Base-by-base conservation (phyloP, 2,888 invertebrate species). In the Meteorus colon region DNA sequence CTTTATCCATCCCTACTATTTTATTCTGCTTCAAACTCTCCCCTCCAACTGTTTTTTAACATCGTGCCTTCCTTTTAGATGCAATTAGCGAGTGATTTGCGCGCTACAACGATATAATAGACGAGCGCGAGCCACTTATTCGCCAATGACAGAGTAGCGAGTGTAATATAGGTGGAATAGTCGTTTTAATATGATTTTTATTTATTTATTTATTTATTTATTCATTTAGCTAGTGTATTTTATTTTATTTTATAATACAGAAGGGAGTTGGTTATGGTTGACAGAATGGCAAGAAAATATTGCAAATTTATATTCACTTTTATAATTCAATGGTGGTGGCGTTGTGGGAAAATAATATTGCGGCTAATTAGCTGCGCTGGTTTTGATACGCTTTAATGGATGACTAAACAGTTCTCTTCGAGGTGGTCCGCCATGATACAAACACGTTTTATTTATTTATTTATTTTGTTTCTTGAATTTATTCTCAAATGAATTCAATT, bases 241-340 rank as follows among this genome's bases (percentile, higher is more conserved):
- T 79, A 82, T 77, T 45, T 45, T 45, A 45, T 14, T 45, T 45
- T 10, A 10, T 2, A 45, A 14, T 10, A n/a, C n/a, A 48, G 85
- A 85, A 82, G 85, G 85, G 85, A 86, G 83, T 85, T 84, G 81
- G 84, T 84, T 83, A 84, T 81, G 86, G 82, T 77, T 78, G 83
- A 84, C 79, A 81, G 83, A 83, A 74, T 69, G 41, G 69, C 60
- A 69, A 74, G 27, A 72, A 8, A 34, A 34, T 8, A 34, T 34
- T 34, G 8, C 34, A 34, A 34, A 34, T 6, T 34, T 34, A 6
- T 6, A 6, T 34, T 4, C 34, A 8, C 37, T 75, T 69, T 71
- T 69, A 68, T 75, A 84, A 84, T 84, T 85, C 86, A 87, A 86
- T 86, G 85, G 82, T 78, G 70, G 24, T 74, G 72, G 77, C 75